Evolutionary conservation across 2,888 invertebrate species (phyloP), one percentile per base, ranked within the genome.

Genomic region (Synanthedon formicaeformis): DNA sequence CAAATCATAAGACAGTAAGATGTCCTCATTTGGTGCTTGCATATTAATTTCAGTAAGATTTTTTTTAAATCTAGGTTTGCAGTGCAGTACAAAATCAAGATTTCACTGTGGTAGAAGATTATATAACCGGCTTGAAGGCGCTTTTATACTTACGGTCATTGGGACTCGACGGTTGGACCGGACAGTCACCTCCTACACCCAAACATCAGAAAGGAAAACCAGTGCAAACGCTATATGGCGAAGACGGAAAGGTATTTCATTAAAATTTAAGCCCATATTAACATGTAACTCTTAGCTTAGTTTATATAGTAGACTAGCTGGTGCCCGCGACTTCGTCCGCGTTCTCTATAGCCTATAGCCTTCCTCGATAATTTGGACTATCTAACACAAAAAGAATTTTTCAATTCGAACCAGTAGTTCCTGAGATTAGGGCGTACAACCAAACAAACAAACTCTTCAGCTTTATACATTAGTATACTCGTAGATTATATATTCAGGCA

Each of bases 21-120:
- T 23, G 5, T 23, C 23, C 23, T 5, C 23, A 23, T 23, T 23
- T 23, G 23, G 23, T 5, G 5, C 23, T 23, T 23, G 23, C 8
- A 14, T 45, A n/a, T n/a, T 45, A 13, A 45, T n/a, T 50, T 48
- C 23, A 13, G 13, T 40, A 5, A 23, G 41, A 51, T 14, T 0
- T 23, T 51, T 10, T 13, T 5, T 54, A n/a, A 23, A 56, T 23
- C 4, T 16, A 94, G 93, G 90, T 98, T 54, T 96, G 99, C 81
- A 98, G 98, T 65, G 96, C 99, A 0, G 91, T 99, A 16, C 99
- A 99, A 80, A 99, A 99, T 83, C 99, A 99, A 86, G 99, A 99
- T 81, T 99, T 98, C 71, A 98, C 98, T 0, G 86, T 99, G 1
- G 93, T 99, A 50, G 95, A 98, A 10, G 99, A 99, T 79, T 99